phyloP scores from a whole-genome alignment of 2,888 invertebrate genomes.

The Cistogaster globosa region DNA sequence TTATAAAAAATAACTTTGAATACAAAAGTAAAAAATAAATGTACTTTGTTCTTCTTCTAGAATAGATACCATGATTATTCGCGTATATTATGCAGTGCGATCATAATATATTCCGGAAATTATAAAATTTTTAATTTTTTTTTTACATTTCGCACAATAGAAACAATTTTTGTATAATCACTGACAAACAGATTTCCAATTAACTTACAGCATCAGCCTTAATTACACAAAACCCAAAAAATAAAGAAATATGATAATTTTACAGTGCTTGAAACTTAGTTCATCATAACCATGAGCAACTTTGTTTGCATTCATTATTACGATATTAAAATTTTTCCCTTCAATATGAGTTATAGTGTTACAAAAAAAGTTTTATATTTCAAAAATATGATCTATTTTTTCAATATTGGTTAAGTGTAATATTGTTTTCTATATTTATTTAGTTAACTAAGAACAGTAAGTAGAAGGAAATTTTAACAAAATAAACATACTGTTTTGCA shows the following conservation, averaged over 20 bases:
- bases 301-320: conserved; percentile 18
- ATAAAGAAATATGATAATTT: neutral
- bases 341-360: neutral
- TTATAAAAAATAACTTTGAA: too few relatives aligned
- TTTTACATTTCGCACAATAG: too few relatives aligned
- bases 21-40: too few relatives aligned
- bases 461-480: too few relatives aligned
- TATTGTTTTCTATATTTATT: neutral
- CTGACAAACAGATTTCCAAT: neutral
- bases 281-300: conserved; percentile 3
- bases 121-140: too few relatives aligned
- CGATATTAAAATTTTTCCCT: neutral
- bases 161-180: too few relatives aligned
- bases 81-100: too few relatives aligned
- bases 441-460: neutral
- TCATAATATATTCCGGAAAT: too few relatives aligned
- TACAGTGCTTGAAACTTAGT: neutral
- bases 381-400: neutral
- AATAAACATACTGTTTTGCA: too few relatives aligned
- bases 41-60: too few relatives aligned
- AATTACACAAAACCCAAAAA: neutral
- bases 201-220: too few relatives aligned
- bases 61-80: too few relatives aligned
- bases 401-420: neutral
- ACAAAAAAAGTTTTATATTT: neutral